phyloP scores from a whole-genome alignment of 2,113 vertebrate genomes.

The Hipposideros armiger region DNA sequence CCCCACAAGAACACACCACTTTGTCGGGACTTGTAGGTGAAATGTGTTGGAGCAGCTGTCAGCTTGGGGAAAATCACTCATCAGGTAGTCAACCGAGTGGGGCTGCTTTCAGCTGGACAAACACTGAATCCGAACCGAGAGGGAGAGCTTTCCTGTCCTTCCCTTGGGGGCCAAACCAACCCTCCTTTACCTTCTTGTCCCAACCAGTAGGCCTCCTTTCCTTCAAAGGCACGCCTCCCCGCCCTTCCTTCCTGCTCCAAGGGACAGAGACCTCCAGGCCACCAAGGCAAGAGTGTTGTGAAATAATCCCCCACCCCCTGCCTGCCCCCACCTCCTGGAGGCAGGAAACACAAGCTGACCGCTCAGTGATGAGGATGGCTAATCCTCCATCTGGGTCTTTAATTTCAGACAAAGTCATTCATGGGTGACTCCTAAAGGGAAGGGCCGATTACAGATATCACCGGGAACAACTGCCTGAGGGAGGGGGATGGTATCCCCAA shows the following conservation, averaged over 20 bases:
- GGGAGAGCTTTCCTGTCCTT: conserved; percentile 53
- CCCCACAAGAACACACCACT: conserved; percentile 76
- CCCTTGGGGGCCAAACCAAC: conserved; percentile 58
- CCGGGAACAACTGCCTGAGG: neutral
- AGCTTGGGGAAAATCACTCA: conserved; percentile 84
- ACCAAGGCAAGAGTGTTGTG: neutral
- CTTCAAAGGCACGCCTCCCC: conserved; percentile 4
- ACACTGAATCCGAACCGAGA: conserved; percentile 63
- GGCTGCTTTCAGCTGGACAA: conserved; percentile 87
- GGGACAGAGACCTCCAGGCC: neutral
- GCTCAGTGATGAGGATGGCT: neutral
- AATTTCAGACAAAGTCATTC: conserved; percentile 17
- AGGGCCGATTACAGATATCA: neutral
- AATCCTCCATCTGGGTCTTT: neutral
- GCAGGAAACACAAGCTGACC: neutral
- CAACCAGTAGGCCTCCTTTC: neutral
- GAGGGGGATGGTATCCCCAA: neutral
- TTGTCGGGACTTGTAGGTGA: conserved; percentile 85
- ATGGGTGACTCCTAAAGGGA: neutral
- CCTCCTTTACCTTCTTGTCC: neutral
- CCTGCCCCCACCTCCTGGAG: neutral
- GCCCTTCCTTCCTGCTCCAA: conserved; percentile 71
- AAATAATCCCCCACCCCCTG: neutral
- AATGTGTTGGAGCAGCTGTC: conserved; percentile 84
- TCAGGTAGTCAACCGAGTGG: conserved; percentile 75